phyloP scores from a whole-genome alignment of 2,888 invertebrate species.

The Drosophila emarginata region DNA sequence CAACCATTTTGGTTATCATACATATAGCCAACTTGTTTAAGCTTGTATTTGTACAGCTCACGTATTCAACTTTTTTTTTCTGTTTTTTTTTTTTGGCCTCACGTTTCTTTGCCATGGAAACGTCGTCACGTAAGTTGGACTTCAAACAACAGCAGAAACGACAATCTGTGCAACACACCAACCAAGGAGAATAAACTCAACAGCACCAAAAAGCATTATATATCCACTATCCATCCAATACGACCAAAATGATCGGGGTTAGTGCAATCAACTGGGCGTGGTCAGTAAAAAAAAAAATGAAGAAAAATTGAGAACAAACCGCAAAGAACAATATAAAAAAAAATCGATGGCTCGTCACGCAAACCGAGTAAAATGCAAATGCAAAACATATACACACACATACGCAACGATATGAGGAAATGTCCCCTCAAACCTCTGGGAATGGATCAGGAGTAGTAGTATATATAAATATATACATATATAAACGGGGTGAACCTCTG shows the following conservation, averaged over 20 bases:
- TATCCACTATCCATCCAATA: conserved; percentile 24
- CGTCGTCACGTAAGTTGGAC: conserved; percentile 55
- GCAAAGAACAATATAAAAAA: conserved; percentile 11
- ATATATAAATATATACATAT: not conserved
- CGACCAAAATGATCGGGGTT: conserved; percentile 34
- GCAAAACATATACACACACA: conserved; percentile 40
- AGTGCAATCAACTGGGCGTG: conserved; percentile 49
- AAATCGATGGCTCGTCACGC: conserved; percentile 39
- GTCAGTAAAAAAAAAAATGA: conserved; percentile 14
- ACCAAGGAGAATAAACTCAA: conserved; percentile 17
- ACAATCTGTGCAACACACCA: conserved; percentile 23
- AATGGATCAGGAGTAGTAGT: not conserved
- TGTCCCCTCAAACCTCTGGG: not conserved
- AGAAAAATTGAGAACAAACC: not conserved
- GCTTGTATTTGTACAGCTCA: conserved; percentile 23
- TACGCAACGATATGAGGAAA: conserved; percentile 31
- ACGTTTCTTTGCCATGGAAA: conserved; percentile 49
- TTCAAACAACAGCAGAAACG: conserved; percentile 24
- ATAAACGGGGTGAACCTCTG: not conserved
- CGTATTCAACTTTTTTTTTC: conserved; percentile 40
- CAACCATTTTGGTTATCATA: too few relatives aligned
- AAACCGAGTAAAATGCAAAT: conserved; percentile 15
- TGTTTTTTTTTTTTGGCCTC: conserved; percentile 32
- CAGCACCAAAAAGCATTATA: not conserved
- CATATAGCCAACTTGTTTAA: conserved; percentile 24